phyloP scores from a whole-genome alignment of 30 jellyfish, hydroid and myxozoan genomes.

The Pseudorhiza aurosa region DNA sequence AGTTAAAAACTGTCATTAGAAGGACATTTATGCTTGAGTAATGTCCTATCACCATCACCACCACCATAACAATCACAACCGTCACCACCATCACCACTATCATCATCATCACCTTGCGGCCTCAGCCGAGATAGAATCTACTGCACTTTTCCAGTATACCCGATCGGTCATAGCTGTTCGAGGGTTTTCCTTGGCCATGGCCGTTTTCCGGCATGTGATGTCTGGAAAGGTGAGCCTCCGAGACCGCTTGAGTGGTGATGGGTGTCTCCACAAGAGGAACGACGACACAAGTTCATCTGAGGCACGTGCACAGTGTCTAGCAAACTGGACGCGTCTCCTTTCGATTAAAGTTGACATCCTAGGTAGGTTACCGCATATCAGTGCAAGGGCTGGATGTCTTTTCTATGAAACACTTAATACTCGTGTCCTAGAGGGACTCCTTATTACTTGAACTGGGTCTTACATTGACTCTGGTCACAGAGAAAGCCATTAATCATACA shows the following conservation, averaged over 20 bases:
- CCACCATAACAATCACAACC: too few species aligned
- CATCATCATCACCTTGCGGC: too few species aligned
- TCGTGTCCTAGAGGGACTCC: background rate
- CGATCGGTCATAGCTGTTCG: too few species aligned
- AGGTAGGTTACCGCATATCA: slow-evolving; percentile 20
- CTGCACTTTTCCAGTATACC: slow-evolving; percentile 1
- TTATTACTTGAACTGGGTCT: too few species aligned
- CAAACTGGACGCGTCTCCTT: slow-evolving; percentile 39
- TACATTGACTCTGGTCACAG: too few species aligned
- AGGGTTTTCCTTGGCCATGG: background rate
- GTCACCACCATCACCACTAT: background rate
- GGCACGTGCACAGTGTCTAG: slow-evolving; percentile 44
- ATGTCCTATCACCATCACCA: too few species aligned
- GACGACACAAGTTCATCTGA: slow-evolving; percentile 32
- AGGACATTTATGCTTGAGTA: too few species aligned
- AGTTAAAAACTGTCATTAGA: too few species aligned
- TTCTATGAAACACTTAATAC: background rate
- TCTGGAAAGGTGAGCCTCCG: too few species aligned
- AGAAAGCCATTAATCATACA: too few species aligned
- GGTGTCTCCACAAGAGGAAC: slow-evolving; percentile 23
- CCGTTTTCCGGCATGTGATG: background rate
- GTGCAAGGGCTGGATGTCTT: slow-evolving; percentile 16
- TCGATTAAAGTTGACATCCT: slow-evolving; percentile 1
- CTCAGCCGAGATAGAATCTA: background rate
- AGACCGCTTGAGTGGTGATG: slow-evolving; percentile 15